phyloP scores from a whole-genome alignment of 2,113 vertebrate genomes.

The Ceratotherium simum region DNA sequence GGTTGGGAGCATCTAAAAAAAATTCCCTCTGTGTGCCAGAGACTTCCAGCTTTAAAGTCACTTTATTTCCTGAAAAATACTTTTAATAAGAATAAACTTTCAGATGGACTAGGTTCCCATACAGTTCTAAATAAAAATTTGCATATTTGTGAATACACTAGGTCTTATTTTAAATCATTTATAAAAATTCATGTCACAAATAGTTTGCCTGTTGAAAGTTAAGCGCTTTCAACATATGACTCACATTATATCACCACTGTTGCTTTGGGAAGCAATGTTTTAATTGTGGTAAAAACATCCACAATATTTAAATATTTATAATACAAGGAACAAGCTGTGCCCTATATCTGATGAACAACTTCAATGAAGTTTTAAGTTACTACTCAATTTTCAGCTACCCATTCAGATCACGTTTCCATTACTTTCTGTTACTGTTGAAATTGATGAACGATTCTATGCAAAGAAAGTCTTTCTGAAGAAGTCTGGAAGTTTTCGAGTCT shows the following conservation, averaged over 20 bases:
- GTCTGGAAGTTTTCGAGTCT: constrained; percentile 70
- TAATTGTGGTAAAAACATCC: constrained; percentile 28
- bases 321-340: neutral
- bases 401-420: constrained; percentile 80
- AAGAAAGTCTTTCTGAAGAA: constrained; percentile 71
- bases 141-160: neutral
- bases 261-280: constrained; percentile 29
- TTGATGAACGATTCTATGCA: constrained; percentile 74
- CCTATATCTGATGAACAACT: constrained; percentile 41
- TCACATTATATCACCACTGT: neutral
- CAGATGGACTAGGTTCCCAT: neutral
- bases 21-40: neutral
- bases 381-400: constrained; percentile 54
- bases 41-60: neutral
- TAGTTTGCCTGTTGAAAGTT: neutral
- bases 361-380: constrained; percentile 24
- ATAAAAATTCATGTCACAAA: constrained; percentile 33
- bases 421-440: constrained; percentile 81
- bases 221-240: neutral
- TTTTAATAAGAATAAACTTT: neutral
- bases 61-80: constrained; percentile 40
- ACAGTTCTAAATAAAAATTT: neutral
- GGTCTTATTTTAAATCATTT: neutral
- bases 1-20: neutral
- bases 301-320: constrained; percentile 46